Base-by-base conservation (phyloP, 2,888 invertebrate genomes). In the Drosophila mimetica region DNA sequence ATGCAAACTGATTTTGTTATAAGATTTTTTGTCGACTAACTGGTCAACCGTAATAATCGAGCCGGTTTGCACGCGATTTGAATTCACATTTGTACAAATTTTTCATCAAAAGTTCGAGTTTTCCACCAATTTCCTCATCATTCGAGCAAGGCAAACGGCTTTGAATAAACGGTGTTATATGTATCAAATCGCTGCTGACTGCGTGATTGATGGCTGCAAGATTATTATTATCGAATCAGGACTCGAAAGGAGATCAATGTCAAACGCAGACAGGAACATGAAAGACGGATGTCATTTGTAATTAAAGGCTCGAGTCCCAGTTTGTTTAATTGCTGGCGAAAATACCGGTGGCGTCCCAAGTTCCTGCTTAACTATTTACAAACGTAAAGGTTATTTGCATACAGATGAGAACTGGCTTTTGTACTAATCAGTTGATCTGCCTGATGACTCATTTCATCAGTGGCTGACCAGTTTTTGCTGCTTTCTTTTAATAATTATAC, bases 11-110 rank as follows among this genome's bases (percentile, higher is more conserved):
- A 48, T 32, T 48, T 39, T 34, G 25, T 59, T 59, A 59, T 61
- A 59, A 20, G 42, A 59, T 61, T 41, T 41, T 30, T 11, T 25
- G 36, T 41, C 18, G 25, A 25, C 41, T 22, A 66, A 14, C 67
- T 51, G 34, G 63, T 20, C 28, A 20, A 20, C n/a, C 18, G 20
- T 44, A 64, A 65, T 66, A 36, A 66, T 37, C 37, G 48, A 66
- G 42, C 64, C 64, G 52, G 64, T 64, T 64, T 30, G 28, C n/a
- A 30, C 63, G 44, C 67, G 53, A 52, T 44, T 67, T 63, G 30
- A 52, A 64, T 44, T 66, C 28, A 42, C 51, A 66, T 51, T 66
- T 66, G 42, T 28, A 66, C 42, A 22, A 42, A 61, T 61, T 61
- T 61, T 22, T 37, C 22, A 16, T 18, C 28, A 9, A 42, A 16